These are phyloP conservation scores for Lycocerus yunnanus DNA, from an alignment of 2,888 invertebrate species.

Conservation along the genomic window DNA sequence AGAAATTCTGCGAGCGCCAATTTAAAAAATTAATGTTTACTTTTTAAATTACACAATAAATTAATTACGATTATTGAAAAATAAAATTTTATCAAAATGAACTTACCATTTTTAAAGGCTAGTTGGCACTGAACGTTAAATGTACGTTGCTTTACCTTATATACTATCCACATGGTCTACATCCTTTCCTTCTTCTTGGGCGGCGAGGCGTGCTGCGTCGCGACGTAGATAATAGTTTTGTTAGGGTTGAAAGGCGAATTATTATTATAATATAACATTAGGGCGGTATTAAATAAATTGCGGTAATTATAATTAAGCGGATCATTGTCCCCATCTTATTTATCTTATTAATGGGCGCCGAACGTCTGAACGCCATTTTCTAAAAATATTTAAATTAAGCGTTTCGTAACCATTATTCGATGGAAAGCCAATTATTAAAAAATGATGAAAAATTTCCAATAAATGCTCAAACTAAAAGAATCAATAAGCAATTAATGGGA, in stretches of 20 bases:
- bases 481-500: background rate
- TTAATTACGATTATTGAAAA: background rate
- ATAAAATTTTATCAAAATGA: background rate
- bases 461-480: background rate
- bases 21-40: background rate
- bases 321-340: conserved; percentile 11
- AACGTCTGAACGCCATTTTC: conserved; percentile 6
- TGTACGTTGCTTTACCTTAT: conserved; percentile 13
- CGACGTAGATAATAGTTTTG: conserved; percentile 25
- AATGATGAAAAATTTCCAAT: background rate
- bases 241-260: conserved; percentile 19
- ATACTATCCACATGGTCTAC: conserved; percentile 16
- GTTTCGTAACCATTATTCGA: background rate
- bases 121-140: conserved; percentile 15
- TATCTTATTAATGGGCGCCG: conserved; percentile 14
- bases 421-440: background rate
- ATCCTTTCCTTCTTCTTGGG: conserved; percentile 24
- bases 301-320: conserved; percentile 28
- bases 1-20: background rate
- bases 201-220: conserved; percentile 23
- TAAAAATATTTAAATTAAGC: background rate
- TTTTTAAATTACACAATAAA: background rate
- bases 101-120: conserved; percentile 41
- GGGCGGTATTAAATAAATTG: conserved; percentile 24
- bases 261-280: conserved; percentile 19